phyloP scores from a whole-genome alignment of 2,888 invertebrate species.

The Pseudococcus jackbeardsleyi region DNA sequence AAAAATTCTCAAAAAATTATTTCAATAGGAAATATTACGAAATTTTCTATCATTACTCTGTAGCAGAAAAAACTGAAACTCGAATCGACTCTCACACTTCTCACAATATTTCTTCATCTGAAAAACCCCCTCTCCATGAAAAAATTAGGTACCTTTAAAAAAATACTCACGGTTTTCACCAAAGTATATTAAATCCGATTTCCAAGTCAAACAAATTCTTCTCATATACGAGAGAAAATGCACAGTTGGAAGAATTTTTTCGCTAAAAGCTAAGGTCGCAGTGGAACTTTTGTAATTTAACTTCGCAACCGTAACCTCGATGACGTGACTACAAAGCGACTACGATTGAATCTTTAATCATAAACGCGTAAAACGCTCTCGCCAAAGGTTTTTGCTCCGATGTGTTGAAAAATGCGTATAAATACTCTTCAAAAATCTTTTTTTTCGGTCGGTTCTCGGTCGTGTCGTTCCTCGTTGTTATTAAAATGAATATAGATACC shows the following conservation, averaged over 20 bases:
- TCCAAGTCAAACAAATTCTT: slow-evolving; percentile 8
- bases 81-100: too few relatives aligned
- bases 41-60: too few relatives aligned
- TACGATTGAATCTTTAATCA: slow-evolving; percentile 28
- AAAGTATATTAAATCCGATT: background rate
- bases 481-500: slow-evolving; percentile 10
- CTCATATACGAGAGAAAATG: slow-evolving; percentile 12
- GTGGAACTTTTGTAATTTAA: slow-evolving; percentile 32
- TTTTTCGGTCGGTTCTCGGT: background rate
- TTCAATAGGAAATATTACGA: too few relatives aligned
- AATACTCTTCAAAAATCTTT: background rate
- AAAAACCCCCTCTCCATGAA: background rate
- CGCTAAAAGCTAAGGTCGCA: background rate
- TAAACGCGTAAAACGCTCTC: background rate
- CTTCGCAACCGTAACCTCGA: slow-evolving; percentile 24
- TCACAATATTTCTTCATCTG: too few relatives aligned
- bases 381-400: background rate
- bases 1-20: too few relatives aligned
- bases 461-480: background rate
- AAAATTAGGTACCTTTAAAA: background rate
- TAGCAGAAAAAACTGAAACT: too few relatives aligned
- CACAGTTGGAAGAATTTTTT: slow-evolving; percentile 20
- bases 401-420: background rate
- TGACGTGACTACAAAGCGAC: slow-evolving; percentile 30
- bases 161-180: background rate